Conservation (phyloP, 2,113 vertebrate species). For the Myotis lucifugus region DNA sequence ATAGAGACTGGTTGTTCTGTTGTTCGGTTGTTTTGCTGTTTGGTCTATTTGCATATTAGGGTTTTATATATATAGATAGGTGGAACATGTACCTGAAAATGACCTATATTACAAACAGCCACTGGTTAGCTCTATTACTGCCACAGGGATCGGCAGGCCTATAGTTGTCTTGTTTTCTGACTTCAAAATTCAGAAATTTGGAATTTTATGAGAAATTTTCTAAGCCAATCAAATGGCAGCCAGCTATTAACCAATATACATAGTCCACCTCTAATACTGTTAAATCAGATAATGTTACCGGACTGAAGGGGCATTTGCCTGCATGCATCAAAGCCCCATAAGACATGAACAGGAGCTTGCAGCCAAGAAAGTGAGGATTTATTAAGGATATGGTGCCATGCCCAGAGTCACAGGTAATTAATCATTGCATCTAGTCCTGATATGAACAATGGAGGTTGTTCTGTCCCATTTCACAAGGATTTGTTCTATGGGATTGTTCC, state of each 20-base stretch:
- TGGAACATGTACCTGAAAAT: neutral
- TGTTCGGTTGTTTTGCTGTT: no score
- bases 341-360: neutral
- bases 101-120: neutral
- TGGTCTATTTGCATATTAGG: no score
- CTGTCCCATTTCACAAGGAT: neutral
- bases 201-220: neutral
- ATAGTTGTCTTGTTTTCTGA: neutral
- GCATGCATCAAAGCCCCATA: neutral
- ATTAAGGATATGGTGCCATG: neutral
- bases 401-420: neutral
- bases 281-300: neutral
- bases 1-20: no score
- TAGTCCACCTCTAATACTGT: neutral
- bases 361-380: neutral
- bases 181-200: neutral
- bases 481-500: neutral
- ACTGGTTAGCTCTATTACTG: neutral
- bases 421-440: neutral
- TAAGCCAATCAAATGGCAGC: neutral
- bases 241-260: neutral
- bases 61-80: neutral
- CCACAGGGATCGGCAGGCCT: neutral
- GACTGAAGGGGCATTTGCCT: neutral
- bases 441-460: neutral